Conservation (phyloP, 2,113 vertebrate genomes). For the Salvator merianae region DNA sequence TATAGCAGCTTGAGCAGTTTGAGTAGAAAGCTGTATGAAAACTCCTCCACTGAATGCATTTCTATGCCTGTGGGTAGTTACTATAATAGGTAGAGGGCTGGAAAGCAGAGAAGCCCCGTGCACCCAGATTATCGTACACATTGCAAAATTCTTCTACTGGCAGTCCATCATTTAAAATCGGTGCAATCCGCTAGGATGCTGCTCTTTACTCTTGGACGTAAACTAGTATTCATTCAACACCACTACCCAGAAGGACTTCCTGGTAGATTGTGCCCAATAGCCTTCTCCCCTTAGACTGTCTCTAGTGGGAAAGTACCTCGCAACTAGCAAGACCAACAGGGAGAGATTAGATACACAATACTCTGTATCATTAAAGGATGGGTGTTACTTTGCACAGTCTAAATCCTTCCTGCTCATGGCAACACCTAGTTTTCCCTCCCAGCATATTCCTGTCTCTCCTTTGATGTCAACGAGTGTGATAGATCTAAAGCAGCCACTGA, state of each 20-base stretch:
- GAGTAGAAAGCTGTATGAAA: too few species aligned
- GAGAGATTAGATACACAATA: slow-evolving; percentile 51
- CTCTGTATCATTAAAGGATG: not conserved
- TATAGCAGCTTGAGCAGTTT: too few species aligned
- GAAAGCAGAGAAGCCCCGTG: too few species aligned
- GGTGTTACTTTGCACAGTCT: slow-evolving; percentile 39
- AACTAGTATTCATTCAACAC: not conserved
- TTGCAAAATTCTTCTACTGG: too few species aligned
- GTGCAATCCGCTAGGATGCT: too few species aligned
- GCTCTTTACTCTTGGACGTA: too few species aligned
- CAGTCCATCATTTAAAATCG: too few species aligned
- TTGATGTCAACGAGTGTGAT: slow-evolving; percentile 59
- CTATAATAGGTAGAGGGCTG: too few species aligned
- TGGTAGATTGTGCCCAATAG: not conserved
- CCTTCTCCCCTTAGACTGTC: slow-evolving; percentile 13
- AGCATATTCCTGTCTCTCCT: slow-evolving; percentile 24
- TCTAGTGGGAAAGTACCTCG: not conserved
- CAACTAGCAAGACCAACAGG: not conserved
- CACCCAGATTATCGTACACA: too few species aligned
- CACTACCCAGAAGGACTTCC: not conserved
- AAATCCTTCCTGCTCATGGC: slow-evolving; percentile 49
- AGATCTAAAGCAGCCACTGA: slow-evolving; percentile 46
- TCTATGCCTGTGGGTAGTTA: too few species aligned
- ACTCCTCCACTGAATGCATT: too few species aligned
- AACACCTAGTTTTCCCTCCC: slow-evolving; percentile 4